phyloP scores from a whole-genome alignment of 2,797 vertebrate genomes.

The Coregonus suidteri region DNA sequence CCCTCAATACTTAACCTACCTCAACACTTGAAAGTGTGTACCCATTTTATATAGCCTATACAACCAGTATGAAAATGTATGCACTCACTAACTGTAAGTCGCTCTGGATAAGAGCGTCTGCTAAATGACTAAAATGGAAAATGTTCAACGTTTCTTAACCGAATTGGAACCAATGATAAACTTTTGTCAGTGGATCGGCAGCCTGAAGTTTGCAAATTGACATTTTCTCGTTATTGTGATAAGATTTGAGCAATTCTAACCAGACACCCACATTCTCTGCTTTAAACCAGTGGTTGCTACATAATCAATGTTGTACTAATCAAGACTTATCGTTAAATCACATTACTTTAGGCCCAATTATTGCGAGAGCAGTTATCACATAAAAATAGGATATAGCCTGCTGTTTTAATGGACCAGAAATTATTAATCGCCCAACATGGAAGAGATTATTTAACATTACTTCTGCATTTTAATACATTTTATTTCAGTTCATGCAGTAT shows the following conservation, averaged over 20 bases:
- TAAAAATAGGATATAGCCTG: background rate
- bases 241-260: background rate
- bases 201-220: background rate
- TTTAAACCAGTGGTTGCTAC: background rate
- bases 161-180: background rate
- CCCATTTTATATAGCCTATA: background rate
- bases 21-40: background rate
- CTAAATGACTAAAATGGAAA: too few species aligned
- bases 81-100: too few species aligned
- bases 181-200: background rate
- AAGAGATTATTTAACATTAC: background rate
- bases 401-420: background rate
- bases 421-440: background rate
- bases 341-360: background rate
- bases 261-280: background rate
- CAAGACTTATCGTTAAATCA: background rate
- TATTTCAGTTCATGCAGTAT: background rate
- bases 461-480: background rate
- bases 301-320: background rate
- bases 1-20: too few species aligned
- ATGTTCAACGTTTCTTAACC: background rate
- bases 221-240: background rate
- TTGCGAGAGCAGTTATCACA: background rate
- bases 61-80: too few species aligned
- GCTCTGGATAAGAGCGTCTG: too few species aligned